phyloP scores from a whole-genome alignment of 2,888 invertebrate species.

The Mesopsocus fuscifrons region DNA sequence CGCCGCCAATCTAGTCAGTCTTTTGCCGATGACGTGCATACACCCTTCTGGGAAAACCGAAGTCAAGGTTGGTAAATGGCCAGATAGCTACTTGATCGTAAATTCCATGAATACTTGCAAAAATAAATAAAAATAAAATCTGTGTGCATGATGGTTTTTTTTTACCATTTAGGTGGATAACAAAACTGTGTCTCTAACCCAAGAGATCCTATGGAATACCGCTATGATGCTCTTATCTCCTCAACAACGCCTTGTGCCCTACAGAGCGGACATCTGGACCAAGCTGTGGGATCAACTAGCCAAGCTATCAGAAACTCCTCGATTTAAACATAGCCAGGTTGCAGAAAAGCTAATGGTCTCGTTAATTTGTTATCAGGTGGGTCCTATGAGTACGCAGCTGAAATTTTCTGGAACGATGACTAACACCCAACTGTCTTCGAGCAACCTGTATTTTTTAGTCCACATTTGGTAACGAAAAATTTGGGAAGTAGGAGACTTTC shows the following conservation, averaged over 20 bases:
- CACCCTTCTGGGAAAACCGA: constrained; percentile 36
- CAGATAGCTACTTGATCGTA: too few species aligned
- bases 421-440: too few species aligned
- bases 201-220: constrained; percentile 62
- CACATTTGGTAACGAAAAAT: too few species aligned
- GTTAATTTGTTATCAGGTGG: constrained; percentile 60
- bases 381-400: constrained; percentile 9
- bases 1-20: constrained; percentile 41
- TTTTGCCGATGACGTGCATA: constrained; percentile 50
- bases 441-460: too few species aligned
- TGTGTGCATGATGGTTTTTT: constrained; percentile 16
- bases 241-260: constrained; percentile 64
- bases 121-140: too few species aligned
- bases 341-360: constrained; percentile 61
- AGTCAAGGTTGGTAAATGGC: too few species aligned
- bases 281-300: constrained; percentile 42
- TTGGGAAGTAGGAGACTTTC: too few species aligned
- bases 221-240: constrained; percentile 68
- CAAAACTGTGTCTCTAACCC: constrained; percentile 37
- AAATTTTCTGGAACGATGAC: too few species aligned
- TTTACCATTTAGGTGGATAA: constrained; percentile 26
- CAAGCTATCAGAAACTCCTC: constrained; percentile 27
- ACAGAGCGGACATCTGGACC: constrained; percentile 66
- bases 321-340: constrained; percentile 48
- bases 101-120: too few species aligned